Conservation (phyloP, 2,888 invertebrate species). For the Tuta absoluta region DNA sequence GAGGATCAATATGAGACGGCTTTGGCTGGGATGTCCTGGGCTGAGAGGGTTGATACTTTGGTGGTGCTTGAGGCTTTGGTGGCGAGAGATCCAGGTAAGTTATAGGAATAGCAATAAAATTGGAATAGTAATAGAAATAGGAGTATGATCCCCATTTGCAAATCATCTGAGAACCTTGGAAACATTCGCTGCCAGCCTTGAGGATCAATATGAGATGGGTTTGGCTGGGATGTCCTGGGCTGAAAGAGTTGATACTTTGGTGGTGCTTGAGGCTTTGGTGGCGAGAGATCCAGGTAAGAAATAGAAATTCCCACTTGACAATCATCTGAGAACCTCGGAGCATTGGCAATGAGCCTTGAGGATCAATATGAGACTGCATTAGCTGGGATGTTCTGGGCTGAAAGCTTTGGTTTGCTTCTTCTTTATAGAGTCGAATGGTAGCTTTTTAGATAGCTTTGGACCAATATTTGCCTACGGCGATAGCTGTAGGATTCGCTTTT, state of each 20-base stretch:
- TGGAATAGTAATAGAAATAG: too few species aligned
- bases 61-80: conserved; percentile 89
- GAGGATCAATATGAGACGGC: conserved; percentile 87
- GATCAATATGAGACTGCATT: conserved; percentile 86
- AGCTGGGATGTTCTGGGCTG: conserved; percentile 92
- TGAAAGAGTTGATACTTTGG: conserved; percentile 90
- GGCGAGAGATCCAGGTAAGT: conserved; percentile 95
- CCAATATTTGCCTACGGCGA: too few species aligned
- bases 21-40: conserved; percentile 88
- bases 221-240: conserved; percentile 91
- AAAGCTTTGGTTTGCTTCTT: too few species aligned
- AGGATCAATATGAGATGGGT: conserved; percentile 86
- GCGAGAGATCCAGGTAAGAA: conserved; percentile 91
- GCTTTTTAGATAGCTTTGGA: too few species aligned
- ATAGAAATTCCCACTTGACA: conserved; percentile 34
- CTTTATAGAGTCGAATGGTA: too few species aligned
- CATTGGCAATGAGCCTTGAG: conserved; percentile 75
- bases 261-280: conserved; percentile 88
- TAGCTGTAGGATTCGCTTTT: too few species aligned
- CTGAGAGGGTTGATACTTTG: conserved; percentile 90
- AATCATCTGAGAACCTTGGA: too few species aligned
- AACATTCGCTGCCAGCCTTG: conserved; percentile 61
- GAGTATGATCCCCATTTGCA: too few species aligned
- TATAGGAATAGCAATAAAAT: too few species aligned
- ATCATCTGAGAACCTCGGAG: conserved; percentile 47